Evolutionary conservation across 1,140 invertebrate genomes (phyloP).

Genomic region (Ceratitis capitata): DNA sequence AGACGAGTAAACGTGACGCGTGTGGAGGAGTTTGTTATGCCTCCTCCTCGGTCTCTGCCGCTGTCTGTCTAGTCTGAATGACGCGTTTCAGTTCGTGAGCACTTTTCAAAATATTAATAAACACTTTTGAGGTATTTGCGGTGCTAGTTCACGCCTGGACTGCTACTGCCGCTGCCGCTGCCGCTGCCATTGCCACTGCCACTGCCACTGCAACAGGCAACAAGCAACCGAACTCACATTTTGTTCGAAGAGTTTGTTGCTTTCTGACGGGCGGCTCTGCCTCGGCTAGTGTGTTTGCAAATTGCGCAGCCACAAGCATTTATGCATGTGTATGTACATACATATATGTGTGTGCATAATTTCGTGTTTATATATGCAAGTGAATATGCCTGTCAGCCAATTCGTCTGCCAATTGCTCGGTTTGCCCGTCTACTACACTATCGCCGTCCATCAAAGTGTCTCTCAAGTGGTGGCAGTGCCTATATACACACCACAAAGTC

Average conservation of each 20-base stretch:
- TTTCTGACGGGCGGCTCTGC: too few relatives aligned
- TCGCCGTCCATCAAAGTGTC: background rate
- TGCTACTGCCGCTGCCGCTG: background rate
- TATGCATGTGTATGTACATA: too few relatives aligned
- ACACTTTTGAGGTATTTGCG: constrained; percentile 23
- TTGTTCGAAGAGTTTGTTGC: too few relatives aligned
- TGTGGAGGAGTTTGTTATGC: background rate
- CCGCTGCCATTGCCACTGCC: too few relatives aligned
- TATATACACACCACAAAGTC: background rate
- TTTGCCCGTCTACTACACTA: background rate
- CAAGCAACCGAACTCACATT: background rate
- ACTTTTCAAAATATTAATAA: constrained; percentile 35
- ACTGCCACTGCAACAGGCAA: background rate
- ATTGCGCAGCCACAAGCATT: too few relatives aligned
- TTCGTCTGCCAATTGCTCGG: background rate
- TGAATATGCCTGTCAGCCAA: background rate
- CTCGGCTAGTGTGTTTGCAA: background rate
- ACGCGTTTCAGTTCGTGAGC: background rate
- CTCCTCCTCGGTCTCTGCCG: too few relatives aligned
- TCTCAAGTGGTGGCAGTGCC: background rate
- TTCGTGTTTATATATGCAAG: background rate
- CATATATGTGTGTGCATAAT: background rate
- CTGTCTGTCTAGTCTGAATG: constrained; percentile 15
- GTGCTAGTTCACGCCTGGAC: constrained; percentile 23
- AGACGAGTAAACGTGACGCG: background rate